These are phyloP conservation scores for Trichonephila clavipes DNA, from an alignment of 1,140 invertebrate genomes.

Conservation along the genomic window DNA sequence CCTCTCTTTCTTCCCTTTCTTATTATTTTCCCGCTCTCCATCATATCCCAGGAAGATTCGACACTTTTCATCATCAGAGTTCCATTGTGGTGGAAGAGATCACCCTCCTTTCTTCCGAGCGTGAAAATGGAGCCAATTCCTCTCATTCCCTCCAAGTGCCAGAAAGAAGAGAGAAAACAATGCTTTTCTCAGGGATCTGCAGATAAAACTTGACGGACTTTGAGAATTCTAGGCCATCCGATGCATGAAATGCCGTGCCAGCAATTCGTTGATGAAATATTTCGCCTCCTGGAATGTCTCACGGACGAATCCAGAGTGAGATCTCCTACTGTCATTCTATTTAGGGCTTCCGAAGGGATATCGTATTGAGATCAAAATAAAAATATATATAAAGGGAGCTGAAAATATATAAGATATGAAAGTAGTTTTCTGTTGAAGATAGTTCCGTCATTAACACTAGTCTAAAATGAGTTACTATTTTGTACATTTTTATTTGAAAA, in stretches of 20 bases:
- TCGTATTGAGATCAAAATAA: too few relatives aligned
- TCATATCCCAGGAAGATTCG: conserved; percentile 30
- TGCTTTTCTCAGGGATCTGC: not conserved
- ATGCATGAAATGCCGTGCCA: not conserved
- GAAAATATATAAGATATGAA: too few relatives aligned
- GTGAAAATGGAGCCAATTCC: conserved; percentile 65
- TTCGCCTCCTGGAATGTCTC: not conserved
- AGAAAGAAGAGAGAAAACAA: conserved; percentile 35
- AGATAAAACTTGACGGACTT: conserved; percentile 42
- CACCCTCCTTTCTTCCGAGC: conserved; percentile 37
- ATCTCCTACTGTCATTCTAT: not conserved
- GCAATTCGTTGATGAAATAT: conserved; percentile 9
- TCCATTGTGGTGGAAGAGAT: conserved; percentile 62
- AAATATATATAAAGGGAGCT: too few relatives aligned
- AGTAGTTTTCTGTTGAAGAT: too few relatives aligned
- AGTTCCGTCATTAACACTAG: too few relatives aligned
- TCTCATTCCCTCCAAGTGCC: not conserved
- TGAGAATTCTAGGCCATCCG: not conserved
- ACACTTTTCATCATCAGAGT: conserved; percentile 68
- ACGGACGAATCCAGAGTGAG: not conserved
- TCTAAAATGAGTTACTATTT: too few relatives aligned
- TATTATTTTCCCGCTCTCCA: not conserved
- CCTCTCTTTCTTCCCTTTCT: not conserved
- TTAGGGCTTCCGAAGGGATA: too few relatives aligned
- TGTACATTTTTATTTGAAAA: too few relatives aligned